Evolutionary conservation across 2,888 invertebrate genomes (phyloP).

Genomic region (Drosophila mulleri): DNA sequence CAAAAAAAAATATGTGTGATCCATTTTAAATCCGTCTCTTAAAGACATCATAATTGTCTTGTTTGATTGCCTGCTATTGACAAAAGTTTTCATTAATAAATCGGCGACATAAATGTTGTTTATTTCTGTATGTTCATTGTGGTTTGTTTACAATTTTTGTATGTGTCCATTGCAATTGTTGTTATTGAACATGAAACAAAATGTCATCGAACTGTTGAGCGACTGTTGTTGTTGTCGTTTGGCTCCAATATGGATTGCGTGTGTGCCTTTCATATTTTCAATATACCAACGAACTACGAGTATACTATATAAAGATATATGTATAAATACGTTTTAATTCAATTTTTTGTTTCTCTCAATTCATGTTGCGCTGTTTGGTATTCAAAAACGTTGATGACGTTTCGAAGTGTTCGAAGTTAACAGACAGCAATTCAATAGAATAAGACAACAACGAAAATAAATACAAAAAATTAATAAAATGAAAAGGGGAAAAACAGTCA

Average conservation of each 20-base stretch:
- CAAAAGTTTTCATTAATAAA: slow-evolving; percentile 4
- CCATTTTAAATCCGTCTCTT: background rate
- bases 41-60: background rate
- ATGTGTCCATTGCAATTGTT: slow-evolving; percentile 49
- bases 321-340: slow-evolving; percentile 52
- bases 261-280: slow-evolving; percentile 51
- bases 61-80: background rate
- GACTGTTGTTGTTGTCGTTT: slow-evolving; percentile 27
- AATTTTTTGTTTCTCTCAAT: slow-evolving; percentile 42
- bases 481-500: slow-evolving; percentile 11
- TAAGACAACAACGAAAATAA: background rate
- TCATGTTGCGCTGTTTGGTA: slow-evolving; percentile 55
- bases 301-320: slow-evolving; percentile 10
- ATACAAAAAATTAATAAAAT: background rate
- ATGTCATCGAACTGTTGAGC: slow-evolving; percentile 70
- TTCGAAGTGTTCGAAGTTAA: slow-evolving; percentile 49
- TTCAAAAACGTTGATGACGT: slow-evolving; percentile 53
- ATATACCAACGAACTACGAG: slow-evolving; percentile 20
- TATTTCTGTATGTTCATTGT: background rate
- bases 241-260: slow-evolving; percentile 61
- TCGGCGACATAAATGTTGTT: background rate
- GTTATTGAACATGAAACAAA: slow-evolving; percentile 69
- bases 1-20: background rate
- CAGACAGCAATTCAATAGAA: slow-evolving; percentile 62
- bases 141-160: slow-evolving; percentile 23